phyloP scores from a whole-genome alignment of 1,140 invertebrate genomes.

The Tachypleus tridentatus region DNA sequence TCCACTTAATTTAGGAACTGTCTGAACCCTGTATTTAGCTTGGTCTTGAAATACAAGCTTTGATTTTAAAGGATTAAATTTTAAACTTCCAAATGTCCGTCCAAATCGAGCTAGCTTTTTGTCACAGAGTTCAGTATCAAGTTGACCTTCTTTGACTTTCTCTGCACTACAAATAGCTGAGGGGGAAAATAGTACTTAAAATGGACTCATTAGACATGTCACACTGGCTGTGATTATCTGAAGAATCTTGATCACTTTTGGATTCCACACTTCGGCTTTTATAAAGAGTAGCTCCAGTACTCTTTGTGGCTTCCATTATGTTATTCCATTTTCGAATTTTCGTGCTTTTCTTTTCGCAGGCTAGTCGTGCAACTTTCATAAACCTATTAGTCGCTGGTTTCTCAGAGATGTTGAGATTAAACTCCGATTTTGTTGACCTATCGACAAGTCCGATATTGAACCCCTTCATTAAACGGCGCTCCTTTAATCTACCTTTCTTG shows the following conservation, averaged over 20 bases:
- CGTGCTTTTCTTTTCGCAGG: slow-evolving; percentile 17
- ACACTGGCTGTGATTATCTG: slow-evolving; percentile 6
- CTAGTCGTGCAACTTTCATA: slow-evolving; percentile 17
- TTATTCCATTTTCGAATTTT: slow-evolving; percentile 13
- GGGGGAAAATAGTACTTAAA: not conserved
- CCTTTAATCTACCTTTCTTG: slow-evolving; percentile 85
- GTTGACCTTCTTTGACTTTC: not conserved
- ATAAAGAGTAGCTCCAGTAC: slow-evolving; percentile 16
- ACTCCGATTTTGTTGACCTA: slow-evolving; percentile 19
- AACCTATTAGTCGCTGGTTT: slow-evolving; percentile 11
- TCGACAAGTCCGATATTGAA: slow-evolving; percentile 51
- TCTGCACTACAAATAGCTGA: not conserved
- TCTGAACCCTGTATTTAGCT: slow-evolving; percentile 4
- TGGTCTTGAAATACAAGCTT: slow-evolving; percentile 1
- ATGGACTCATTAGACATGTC: slow-evolving; percentile 4
- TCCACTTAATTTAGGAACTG: slow-evolving; percentile 13
- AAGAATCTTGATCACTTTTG: slow-evolving; percentile 19
- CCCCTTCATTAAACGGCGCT: slow-evolving; percentile 81
- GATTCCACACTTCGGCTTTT: slow-evolving; percentile 20
- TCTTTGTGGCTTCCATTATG: slow-evolving; percentile 19
- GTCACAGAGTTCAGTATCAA: not conserved
- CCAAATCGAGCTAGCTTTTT: not conserved
- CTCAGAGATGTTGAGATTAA: slow-evolving; percentile 19
- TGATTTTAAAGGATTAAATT: not conserved
- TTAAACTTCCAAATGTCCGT: not conserved